Evolutionary conservation across 2,797 vertebrate species (phyloP).

Genomic region (Macropodus opercularis): DNA sequence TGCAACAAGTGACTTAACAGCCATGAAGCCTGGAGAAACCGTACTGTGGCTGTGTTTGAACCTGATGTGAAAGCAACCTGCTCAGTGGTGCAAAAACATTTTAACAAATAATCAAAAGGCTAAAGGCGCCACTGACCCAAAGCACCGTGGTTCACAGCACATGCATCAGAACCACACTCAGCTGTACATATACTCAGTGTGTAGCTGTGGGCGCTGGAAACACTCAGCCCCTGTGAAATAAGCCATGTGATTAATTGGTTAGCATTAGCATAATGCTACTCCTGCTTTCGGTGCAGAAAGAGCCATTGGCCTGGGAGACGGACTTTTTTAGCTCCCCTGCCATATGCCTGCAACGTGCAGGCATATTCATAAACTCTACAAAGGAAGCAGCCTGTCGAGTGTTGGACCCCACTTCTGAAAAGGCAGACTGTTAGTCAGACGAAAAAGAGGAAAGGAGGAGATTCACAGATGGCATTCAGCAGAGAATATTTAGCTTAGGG

Average conservation of each 20-base stretch:
- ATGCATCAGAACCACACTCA: conserved; percentile 17
- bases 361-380: conserved; percentile 6
- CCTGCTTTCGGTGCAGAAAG: background rate
- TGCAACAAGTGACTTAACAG: conserved; percentile 10
- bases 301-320: background rate
- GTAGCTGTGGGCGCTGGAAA: conserved; percentile 20
- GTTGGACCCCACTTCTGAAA: conserved; percentile 7
- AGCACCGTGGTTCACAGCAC: conserved; percentile 23
- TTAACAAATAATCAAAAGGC: conserved; percentile 47
- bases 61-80: conserved; percentile 27
- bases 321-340: background rate
- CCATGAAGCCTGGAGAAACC: conserved; percentile 10
- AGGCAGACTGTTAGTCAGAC: conserved; percentile 23
- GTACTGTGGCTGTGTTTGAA: background rate
- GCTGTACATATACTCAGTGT: conserved; percentile 19
- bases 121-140: conserved; percentile 35
- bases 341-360: background rate
- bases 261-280: conserved; percentile 1
- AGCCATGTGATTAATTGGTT: background rate
- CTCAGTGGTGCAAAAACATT: conserved; percentile 30
- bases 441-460: conserved; percentile 14
- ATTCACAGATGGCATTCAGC: conserved; percentile 62
- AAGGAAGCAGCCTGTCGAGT: conserved; percentile 4
- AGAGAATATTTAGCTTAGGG: conserved; percentile 55
- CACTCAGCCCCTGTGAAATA: conserved; percentile 4